Conservation (phyloP, 2,113 vertebrate species). For the Octodon degus region DNA sequence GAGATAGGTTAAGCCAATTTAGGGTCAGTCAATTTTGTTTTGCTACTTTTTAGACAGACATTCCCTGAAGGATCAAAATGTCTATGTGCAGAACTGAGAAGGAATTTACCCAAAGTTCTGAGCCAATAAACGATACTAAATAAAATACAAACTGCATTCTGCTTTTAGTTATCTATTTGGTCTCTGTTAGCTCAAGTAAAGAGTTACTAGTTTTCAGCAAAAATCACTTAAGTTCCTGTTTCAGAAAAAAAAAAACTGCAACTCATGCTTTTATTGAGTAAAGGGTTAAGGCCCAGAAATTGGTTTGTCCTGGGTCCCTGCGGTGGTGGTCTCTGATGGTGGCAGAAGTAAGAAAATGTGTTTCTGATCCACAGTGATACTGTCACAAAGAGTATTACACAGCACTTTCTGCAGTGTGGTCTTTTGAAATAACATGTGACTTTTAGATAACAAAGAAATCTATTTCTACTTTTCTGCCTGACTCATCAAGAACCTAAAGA, state of each 20-base stretch:
- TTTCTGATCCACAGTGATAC: not conserved
- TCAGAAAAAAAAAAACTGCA: not conserved
- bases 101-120: not conserved
- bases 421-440: not conserved
- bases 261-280: not conserved
- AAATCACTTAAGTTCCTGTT: not conserved
- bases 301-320: not conserved
- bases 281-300: not conserved
- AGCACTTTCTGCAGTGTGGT: not conserved
- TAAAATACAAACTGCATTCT: not conserved
- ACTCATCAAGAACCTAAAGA: not conserved
- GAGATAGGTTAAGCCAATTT: not conserved
- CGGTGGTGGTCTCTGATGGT: not conserved
- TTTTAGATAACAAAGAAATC: not conserved
- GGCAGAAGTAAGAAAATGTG: not conserved
- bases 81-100: not conserved
- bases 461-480: not conserved
- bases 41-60: not conserved
- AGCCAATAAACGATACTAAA: not conserved
- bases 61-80: not conserved
- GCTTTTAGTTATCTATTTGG: not conserved
- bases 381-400: rapidly evolving
- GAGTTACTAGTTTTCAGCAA: not conserved
- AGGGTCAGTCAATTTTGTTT: not conserved
- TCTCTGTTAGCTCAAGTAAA: not conserved